These are phyloP conservation scores for Pseudanteris insignis DNA, from an alignment of 2,888 invertebrate species.

Conservation along the genomic window DNA sequence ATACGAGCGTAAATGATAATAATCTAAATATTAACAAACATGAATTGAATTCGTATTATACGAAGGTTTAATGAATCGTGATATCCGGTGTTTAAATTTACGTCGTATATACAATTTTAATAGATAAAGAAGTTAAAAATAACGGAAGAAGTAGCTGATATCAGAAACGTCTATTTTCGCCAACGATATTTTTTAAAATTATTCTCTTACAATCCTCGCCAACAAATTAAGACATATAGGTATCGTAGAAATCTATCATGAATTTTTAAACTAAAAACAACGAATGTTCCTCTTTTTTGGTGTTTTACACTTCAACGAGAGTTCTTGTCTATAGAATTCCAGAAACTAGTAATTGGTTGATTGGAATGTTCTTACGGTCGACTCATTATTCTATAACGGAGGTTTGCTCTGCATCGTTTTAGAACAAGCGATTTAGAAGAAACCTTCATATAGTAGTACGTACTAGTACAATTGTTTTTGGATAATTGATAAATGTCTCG, in stretches of 20 bases:
- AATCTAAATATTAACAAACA: constrained; percentile 32
- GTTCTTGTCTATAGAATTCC: constrained; percentile 17
- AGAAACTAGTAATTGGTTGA: constrained; percentile 17
- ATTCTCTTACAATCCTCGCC: constrained; percentile 42
- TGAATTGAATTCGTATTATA: constrained; percentile 39
- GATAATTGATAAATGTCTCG: constrained; percentile 21
- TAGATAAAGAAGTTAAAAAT: constrained; percentile 23
- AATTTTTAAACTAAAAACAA: constrained; percentile 29
- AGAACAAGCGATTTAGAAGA: constrained; percentile 3
- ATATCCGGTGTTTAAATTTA: constrained; percentile 41
- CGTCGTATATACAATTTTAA: constrained; percentile 33
- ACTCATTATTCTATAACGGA: constrained; percentile 20
- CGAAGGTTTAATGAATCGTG: constrained; percentile 30
- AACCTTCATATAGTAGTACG: constrained; percentile 31
- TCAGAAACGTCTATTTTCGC: constrained; percentile 44
- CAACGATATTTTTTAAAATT: constrained; percentile 43
- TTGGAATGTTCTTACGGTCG: constrained; percentile 1
- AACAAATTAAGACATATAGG: constrained; percentile 38
- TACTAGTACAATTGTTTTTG: constrained; percentile 26
- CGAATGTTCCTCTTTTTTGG: constrained; percentile 16
- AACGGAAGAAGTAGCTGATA: constrained; percentile 30
- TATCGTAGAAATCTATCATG: constrained; percentile 27
- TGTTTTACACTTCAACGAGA: constrained; percentile 25
- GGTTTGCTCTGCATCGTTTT: constrained; percentile 5
- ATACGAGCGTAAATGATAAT: constrained; percentile 26